Percentiles rank a stretch among this genome's conserved stretches.
Evolutionary conservation across 2,888 invertebrate species (phyloP).

Genomic region (Heteromyza rotundicornis): DNA sequence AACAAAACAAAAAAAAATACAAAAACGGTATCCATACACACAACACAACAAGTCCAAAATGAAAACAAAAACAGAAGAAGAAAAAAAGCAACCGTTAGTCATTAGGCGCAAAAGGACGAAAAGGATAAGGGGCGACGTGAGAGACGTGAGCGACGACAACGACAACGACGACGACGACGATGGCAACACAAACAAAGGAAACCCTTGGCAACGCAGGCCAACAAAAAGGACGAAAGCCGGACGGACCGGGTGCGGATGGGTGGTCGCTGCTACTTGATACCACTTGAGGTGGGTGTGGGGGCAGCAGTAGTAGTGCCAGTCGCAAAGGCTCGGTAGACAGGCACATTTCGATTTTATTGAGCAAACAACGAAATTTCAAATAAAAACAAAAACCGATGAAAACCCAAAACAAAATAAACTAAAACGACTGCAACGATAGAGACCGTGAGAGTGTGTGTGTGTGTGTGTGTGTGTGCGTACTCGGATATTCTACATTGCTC

Average conservation of each 20-base stretch:
- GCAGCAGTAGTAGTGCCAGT: background rate
- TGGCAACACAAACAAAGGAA: conserved; percentile 52
- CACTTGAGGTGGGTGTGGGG: too few species aligned
- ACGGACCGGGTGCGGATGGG: conserved; percentile 21
- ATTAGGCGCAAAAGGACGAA: conserved; percentile 35
- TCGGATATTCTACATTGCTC: too few species aligned
- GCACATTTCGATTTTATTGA: conserved; percentile 59
- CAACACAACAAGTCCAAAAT: conserved; percentile 13
- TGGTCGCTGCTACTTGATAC: conserved; percentile 8
- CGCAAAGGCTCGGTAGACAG: background rate
- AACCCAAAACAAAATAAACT: conserved; percentile 40
- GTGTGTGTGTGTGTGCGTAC: conserved; percentile 1
- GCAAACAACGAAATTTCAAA: conserved; percentile 57
- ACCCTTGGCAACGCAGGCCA: conserved; percentile 57
- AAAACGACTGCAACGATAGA: conserved; percentile 9
- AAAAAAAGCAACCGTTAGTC: conserved; percentile 47
- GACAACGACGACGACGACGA: too few species aligned
- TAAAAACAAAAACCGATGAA: conserved; percentile 54
- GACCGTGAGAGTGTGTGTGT: background rate
- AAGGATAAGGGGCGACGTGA: conserved; percentile 4
- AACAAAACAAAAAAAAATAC: conserved; percentile 24
- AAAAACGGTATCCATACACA: too few species aligned
- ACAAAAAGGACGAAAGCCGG: conserved; percentile 43
- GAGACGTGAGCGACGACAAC: conserved; percentile 12
- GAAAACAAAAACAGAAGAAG: conserved; percentile 7